Base-by-base conservation (phyloP, 2,888 invertebrate species). In the Rosalia funebris region DNA sequence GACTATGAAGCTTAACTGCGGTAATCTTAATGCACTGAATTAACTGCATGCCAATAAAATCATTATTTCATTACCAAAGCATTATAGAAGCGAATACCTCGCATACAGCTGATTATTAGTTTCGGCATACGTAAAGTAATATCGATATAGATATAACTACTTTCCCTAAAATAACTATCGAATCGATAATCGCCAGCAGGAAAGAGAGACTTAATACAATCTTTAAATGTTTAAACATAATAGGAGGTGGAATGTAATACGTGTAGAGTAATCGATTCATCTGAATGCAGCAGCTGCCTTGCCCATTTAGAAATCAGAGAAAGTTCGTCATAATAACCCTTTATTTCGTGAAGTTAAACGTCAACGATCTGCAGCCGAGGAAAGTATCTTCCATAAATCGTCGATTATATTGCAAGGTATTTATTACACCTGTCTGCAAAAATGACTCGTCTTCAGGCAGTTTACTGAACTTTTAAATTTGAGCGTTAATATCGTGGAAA, bases 271-370 rank as follows among this genome's bases (percentile, higher is more conserved):
- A 42, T 17, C 53, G 39, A 42, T 42, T 53, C 31, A 32, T 53
- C 32, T 34, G 39, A 37, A 20, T 16, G 20, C 17, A 36, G n/a
- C 50, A 41, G 45, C 52, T 4, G 64, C 67, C 66, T 53, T 53
- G 46, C 67, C 67, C 67, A 61, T 36, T 61, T 67, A 67, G 67
- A 67, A 65, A 67, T 61, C 61, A 42, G 67, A 65, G 67, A 67
- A 67, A 67, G 67, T 67, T 36, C 15, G 37, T 45, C 50, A 31
- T 37, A 44, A 46, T 44, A n/a, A n/a, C 57, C 57, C 41, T 58
- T 50, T 45, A 58, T 58, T 58, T 52, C 45, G 46, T 19, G 19
- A 39, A 58, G 32, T 14, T 17, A 46, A 25, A 46, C 52, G 57
- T 58, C 52, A 58, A 53, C 25, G 53, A 53, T 53, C 53, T 53